Conservation (phyloP, 2,113 vertebrate genomes). For the Pygathrix nemaeus region DNA sequence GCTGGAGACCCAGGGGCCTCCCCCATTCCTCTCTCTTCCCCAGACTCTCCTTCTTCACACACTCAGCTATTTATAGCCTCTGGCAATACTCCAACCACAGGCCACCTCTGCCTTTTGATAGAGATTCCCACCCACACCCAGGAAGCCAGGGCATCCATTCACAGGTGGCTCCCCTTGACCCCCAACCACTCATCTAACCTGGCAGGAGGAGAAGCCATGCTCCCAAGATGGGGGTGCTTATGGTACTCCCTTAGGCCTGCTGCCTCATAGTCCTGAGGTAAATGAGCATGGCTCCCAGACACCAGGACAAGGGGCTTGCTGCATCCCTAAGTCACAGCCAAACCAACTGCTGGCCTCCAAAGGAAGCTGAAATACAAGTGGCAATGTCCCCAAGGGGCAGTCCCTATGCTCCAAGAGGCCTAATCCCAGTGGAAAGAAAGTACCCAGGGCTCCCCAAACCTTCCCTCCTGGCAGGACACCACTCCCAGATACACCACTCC, state of each 20-base stretch:
- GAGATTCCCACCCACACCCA: neutral
- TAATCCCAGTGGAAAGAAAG: neutral
- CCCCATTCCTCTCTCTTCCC: conserved; percentile 83
- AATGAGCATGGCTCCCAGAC: neutral
- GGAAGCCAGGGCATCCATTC: neutral
- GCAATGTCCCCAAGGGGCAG: neutral
- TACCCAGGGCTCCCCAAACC: neutral
- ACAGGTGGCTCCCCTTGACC: neutral
- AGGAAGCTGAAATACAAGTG: neutral
- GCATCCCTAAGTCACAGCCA: neutral
- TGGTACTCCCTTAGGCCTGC: neutral
- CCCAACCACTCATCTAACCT: neutral
- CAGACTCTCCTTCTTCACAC: conserved; percentile 85
- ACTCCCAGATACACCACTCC: neutral
- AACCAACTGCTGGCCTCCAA: neutral
- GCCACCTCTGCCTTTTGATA: conserved; percentile 32
- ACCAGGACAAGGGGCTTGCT: neutral
- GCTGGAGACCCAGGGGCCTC: conserved; percentile 86
- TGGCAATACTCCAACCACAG: conserved; percentile 57
- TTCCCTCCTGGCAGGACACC: neutral
- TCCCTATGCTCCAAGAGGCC: too few relatives aligned
- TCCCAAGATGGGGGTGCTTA: neutral
- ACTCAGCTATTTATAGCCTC: conserved; percentile 82
- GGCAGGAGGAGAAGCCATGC: neutral
- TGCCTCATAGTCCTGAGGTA: neutral